Base-by-base conservation (phyloP, 1,140 invertebrate genomes). In the Danaus melanippus region DNA sequence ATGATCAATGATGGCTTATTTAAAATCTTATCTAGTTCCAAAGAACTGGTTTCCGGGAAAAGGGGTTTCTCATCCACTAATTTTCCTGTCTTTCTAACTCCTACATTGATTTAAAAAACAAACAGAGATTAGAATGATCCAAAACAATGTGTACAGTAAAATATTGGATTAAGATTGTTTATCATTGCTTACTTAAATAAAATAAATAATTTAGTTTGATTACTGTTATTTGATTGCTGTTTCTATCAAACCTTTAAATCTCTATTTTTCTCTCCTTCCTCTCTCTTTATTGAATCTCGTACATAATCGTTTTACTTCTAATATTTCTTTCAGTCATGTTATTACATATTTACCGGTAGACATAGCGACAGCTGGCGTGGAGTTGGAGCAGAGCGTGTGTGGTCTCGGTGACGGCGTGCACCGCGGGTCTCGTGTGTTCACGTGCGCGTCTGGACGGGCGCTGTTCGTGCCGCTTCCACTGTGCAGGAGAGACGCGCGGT, bases 401-500 rank as follows among this genome's bases (percentile, higher is more conserved):
- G 88, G 89, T 1, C 88, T 92, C 51, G 93, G 92, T 21, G 94
- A 97, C 89, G 96, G 95, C 50, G 90, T 87, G 5, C 93, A 93
- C 66, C 90, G 92, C 70, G 92, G 92, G 6, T 74, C 89, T 46
- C 89, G 91, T 45, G 91, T 92, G 75, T 96, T 96, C 78, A 74
- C 89, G 10, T 95, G 94, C 86, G 88, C 89, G 12, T 88, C 90
- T 42, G 89, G 91, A 9, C 91, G 92, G 76, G 94, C 92, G 41
- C 84, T 95, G 50, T 97, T 96, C 84, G 92, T 95, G 15, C 90
- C 92, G 17, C 83, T 95, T 10, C 89, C 91, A 66, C 90, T 94
- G 68, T 96, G 95, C 73, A 89, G 91, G 17, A 91, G 91, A 68
- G 95, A 96, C 84, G 91, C 92, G 48, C 87, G 93, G 32, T 95